Evolutionary conservation across 1,140 invertebrate genomes (phyloP).

Genomic region (Liolophura sinensis): DNA sequence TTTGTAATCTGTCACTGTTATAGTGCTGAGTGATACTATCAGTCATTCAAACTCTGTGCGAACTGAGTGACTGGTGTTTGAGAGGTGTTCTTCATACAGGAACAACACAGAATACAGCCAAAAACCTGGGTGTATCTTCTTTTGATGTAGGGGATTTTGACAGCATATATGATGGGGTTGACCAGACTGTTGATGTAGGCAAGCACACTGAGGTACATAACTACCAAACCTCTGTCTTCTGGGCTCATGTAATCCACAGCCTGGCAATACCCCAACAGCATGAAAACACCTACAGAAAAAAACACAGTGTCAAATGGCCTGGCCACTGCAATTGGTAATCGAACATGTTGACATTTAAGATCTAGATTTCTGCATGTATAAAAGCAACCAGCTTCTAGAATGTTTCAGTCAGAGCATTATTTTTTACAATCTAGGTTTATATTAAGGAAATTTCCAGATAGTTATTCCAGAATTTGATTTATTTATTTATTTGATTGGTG

Average conservation of each 20-base stretch:
- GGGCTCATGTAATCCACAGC: background rate
- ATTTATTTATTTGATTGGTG: too few relatives aligned
- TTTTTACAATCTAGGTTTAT: too few relatives aligned
- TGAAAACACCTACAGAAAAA: background rate
- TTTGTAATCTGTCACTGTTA: too few relatives aligned
- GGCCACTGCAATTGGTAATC: background rate
- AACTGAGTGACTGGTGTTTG: too few relatives aligned
- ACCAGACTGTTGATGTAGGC: constrained; percentile 22
- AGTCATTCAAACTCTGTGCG: too few relatives aligned
- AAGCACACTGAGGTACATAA: constrained; percentile 12
- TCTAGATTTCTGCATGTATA: background rate
- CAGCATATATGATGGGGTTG: constrained; percentile 32
- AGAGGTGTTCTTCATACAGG: too few relatives aligned
- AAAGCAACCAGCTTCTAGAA: background rate
- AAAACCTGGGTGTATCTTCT: constrained; percentile 12
- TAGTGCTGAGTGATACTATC: too few relatives aligned
- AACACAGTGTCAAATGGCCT: background rate
- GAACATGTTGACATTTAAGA: background rate
- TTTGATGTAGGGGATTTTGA: constrained; percentile 17
- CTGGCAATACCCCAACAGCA: background rate
- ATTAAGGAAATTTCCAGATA: too few relatives aligned
- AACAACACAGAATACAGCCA: background rate
- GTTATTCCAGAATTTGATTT: too few relatives aligned
- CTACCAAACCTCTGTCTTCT: background rate
- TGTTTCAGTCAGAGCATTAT: too few relatives aligned